Base-by-base conservation (phyloP, 2,113 vertebrate genomes). In the Bolborhynchus lineola region DNA sequence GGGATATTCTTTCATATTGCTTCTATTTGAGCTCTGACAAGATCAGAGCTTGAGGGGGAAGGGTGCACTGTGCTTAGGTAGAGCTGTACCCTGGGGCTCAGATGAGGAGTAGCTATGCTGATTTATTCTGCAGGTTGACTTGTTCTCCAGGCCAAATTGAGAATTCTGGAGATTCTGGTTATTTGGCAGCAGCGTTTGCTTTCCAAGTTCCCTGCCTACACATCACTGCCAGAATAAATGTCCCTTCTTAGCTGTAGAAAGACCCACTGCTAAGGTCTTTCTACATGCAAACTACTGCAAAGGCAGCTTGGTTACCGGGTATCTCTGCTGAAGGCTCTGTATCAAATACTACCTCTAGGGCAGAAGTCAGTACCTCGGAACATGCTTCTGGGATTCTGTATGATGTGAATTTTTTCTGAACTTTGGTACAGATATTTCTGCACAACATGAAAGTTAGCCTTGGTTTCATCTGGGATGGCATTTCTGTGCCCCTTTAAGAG, bases 51-150 rank as follows among this genome's bases (percentile, higher is more conserved):
- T 76, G 88, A 93, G 62, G 86, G 35, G 31, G 44, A 86, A 82
- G 69, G 44, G 57, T 82, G 20, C 37, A 29, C 24, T 75, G 21
- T 49, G 31, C 74, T 88, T 68, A 94, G 80, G 86, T 88, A 84
- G 46, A 79, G 69, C 55, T 83, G 41, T 52, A 93, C 74, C 74
- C 86, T 50, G 42, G 37, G 53, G 80, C 44, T 93, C 2, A 2
- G 24, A 57, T 84, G 37, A 92, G 55, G 24, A 88, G 52, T 57
- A 90, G 42, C 42, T 92, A 33, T 11, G 33, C 65, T 93, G 79
- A 93, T 92, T n/a, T 42, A 55, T 88, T 94, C 81, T 93, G 57
- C 80, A 90, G 69, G 69, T 79, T 87, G 82, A 82, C 81, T 90
- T 88, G 87, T 74, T 82, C 87, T 88, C 47, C 74, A 87, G 83